Percentiles rank a stretch among this genome's conserved stretches.
Evolutionary conservation across 37 sponge, comb jelly and placozoan genomes (phyloP).

Genomic region (Axinella damicornis): DNA sequence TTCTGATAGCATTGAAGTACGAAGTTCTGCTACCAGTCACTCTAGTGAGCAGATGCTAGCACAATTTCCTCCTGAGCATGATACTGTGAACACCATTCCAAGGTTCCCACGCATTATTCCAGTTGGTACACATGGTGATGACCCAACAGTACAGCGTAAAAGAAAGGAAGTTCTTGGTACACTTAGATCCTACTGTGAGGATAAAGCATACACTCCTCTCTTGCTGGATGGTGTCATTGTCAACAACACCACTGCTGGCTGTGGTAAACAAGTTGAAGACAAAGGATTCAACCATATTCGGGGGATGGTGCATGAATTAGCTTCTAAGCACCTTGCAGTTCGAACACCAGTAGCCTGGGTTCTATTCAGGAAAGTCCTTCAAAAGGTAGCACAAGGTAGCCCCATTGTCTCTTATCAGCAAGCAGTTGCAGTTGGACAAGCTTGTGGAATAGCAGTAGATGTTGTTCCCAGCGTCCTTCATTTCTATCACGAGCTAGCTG

Average conservation of each 20-base stretch:
- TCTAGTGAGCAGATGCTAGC: no score
- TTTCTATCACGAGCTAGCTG: conserved; percentile 70
- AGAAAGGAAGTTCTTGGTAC: neutral
- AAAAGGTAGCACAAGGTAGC: conserved; percentile 5
- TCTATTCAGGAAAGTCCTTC: conserved; percentile 47
- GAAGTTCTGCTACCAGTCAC: no score
- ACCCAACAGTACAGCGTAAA: neutral
- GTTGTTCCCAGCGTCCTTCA: conserved; percentile 46
- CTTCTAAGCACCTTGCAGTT: neutral
- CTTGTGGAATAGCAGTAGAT: conserved; percentile 15
- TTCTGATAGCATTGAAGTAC: no score
- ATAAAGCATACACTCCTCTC: conserved; percentile 17
- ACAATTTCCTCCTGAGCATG: no score
- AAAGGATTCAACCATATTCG: conserved; percentile 10
- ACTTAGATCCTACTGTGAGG: conserved; percentile 8
- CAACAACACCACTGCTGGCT: conserved; percentile 69
- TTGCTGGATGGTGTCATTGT: conserved; percentile 20
- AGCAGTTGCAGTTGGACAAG: conserved; percentile 19
- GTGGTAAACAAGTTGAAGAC: conserved; percentile 49
- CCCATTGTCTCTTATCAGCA: conserved; percentile 11
- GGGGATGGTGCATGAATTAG: conserved; percentile 24
- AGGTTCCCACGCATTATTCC: conserved; percentile 29
- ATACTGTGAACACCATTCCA: neutral
- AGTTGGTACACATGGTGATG: conserved; percentile 61
- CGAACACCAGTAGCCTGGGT: conserved; percentile 61